Conservation (phyloP, 2,888 invertebrate genomes). For the Gastracanthus pulcherrimus region DNA sequence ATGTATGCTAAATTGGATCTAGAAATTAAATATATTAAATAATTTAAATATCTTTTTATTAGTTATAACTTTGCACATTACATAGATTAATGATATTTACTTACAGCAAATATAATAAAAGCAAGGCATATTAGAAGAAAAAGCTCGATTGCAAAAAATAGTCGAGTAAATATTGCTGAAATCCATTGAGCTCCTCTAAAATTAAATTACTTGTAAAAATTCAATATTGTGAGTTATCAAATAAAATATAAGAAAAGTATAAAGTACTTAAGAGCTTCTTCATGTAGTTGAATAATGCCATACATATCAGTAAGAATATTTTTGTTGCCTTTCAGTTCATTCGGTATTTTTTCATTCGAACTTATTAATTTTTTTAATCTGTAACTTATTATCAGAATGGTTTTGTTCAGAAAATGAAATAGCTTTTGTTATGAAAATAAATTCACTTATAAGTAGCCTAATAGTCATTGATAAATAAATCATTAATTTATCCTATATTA, state of each 20-base stretch:
- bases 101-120: conserved; percentile 31
- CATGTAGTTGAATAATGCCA: background rate
- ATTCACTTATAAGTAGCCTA: no score
- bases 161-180: background rate
- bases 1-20: background rate
- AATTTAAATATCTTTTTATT: background rate
- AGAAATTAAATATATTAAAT: no score
- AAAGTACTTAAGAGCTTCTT: conserved; percentile 17
- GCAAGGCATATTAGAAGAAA: background rate
- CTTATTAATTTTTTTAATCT: conserved; percentile 9
- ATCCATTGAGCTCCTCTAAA: conserved; percentile 11
- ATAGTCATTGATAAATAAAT: no score
- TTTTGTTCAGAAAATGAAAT: background rate
- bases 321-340: background rate
- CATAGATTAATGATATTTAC: background rate
- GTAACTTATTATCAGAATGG: background rate
- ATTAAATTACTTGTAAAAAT: background rate
- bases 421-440: background rate
- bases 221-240: background rate
- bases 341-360: background rate
- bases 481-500: no score
- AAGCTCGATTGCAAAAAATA: conserved; percentile 19
- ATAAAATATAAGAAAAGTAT: background rate
- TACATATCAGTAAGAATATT: background rate
- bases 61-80: no score